A percentile compares a stretch with the other conserved stretches of the same genome.
These are phyloP conservation scores for Mormyrus iriodes DNA, from an alignment of 2,113 vertebrate genomes.

Conservation along the genomic window DNA sequence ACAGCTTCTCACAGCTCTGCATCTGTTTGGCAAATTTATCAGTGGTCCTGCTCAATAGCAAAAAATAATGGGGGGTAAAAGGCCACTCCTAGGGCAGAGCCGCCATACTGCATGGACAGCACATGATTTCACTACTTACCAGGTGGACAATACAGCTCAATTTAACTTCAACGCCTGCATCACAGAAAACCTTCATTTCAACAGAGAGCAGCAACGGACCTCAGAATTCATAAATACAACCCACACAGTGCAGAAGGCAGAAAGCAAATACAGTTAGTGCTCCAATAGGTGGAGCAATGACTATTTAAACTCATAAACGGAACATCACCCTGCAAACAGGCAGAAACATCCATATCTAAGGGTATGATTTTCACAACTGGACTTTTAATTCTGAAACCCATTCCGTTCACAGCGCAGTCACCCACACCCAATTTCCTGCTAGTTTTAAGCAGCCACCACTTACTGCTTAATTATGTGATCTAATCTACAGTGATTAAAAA, in stretches of 20 bases:
- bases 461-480: background rate
- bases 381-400: background rate
- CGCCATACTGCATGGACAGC: background rate
- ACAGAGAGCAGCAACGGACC: background rate
- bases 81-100: background rate
- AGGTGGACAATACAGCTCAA: background rate
- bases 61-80: background rate
- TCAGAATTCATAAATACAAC: background rate
- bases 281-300: background rate
- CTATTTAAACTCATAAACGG: background rate
- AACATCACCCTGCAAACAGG: background rate
- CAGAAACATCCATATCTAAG: background rate
- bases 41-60: background rate
- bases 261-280: background rate
- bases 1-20: background rate
- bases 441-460: background rate
- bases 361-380: background rate
- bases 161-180: background rate
- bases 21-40: background rate
- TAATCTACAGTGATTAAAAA: background rate
- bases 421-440: background rate
- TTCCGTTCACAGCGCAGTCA: background rate
- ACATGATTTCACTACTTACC: background rate
- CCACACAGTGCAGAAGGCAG: background rate
- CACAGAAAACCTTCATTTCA: background rate